Conservation (phyloP, 1,140 invertebrate genomes). For the Drosophila ananassae region DNA sequence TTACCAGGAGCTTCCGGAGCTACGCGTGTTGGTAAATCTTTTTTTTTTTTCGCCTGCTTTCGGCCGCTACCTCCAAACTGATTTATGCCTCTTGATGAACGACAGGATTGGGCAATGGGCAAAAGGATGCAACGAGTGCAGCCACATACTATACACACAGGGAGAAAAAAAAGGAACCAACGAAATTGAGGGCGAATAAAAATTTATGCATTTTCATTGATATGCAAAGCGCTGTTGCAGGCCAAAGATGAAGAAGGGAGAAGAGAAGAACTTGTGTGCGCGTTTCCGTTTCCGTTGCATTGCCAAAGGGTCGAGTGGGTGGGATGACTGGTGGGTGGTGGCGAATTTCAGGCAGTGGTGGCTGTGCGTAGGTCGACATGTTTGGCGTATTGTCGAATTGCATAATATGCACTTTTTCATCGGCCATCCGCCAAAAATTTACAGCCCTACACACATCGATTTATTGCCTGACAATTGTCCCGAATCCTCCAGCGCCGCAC, state of each 20-base stretch:
- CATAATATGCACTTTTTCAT: constrained; percentile 84
- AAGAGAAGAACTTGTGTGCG: constrained; percentile 72
- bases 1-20: constrained; percentile 65
- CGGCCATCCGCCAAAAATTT: constrained; percentile 81
- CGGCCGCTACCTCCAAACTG: constrained; percentile 52
- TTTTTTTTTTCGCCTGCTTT: constrained; percentile 18
- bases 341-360: constrained; percentile 32
- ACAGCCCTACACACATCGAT: constrained; percentile 83
- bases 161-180: constrained; percentile 20
- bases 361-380: constrained; percentile 69
- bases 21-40: constrained; percentile 34
- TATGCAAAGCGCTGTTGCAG: constrained; percentile 72
- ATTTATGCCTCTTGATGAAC: constrained; percentile 83
- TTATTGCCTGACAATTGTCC: constrained; percentile 84
- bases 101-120: constrained; percentile 37
- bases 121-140: constrained; percentile 61
- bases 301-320: constrained; percentile 6
- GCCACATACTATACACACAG: constrained; percentile 25
- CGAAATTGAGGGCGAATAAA: constrained; percentile 58
- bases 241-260: constrained; percentile 66
- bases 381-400: constrained; percentile 82
- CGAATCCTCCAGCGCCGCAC: constrained; percentile 51
- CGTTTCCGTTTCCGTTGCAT: constrained; percentile 76
- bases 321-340: constrained; percentile 11
- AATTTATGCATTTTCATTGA: constrained; percentile 84